These are phyloP conservation scores for Peromyscus aztecus DNA, from an alignment of 2,797 vertebrate species.

Conservation along the genomic window DNA sequence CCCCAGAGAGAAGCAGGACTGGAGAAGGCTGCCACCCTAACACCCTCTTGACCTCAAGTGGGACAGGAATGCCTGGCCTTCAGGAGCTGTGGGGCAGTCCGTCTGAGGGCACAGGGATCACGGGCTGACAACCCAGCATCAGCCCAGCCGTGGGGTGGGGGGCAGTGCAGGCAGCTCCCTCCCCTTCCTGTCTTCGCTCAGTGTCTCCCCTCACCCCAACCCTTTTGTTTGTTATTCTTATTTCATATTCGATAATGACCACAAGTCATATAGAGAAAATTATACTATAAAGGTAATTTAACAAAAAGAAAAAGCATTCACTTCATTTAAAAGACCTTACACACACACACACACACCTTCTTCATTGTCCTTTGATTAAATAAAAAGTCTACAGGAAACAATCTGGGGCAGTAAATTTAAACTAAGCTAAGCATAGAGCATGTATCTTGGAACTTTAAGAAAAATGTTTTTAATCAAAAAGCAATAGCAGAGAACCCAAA, in stretches of 20 bases:
- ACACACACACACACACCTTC: neutral
- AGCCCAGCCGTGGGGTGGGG: too few species aligned
- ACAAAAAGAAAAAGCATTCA: neutral
- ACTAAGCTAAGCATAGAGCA: neutral
- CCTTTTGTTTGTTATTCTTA: neutral
- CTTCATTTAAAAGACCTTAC: neutral
- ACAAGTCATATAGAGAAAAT: neutral
- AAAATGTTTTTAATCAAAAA: neutral
- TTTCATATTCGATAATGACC: neutral
- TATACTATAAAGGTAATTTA: neutral
- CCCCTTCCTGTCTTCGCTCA: neutral
- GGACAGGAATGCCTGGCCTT: neutral
- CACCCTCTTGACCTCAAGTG: neutral
- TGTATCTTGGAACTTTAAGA: constrained; percentile 3
- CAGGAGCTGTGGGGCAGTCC: neutral
- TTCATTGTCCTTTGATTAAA: neutral
- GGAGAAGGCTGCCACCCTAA: neutral
- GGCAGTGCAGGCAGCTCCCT: neutral
- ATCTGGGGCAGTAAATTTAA: neutral
- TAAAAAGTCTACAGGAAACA: neutral
- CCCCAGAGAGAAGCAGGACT: neutral
- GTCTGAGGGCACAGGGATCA: neutral
- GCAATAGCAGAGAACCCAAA: neutral
- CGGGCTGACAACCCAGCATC: neutral
- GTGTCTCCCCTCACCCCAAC: too few species aligned